Conservation (phyloP, 2,113 vertebrate genomes). For the Mesoclemmys tuberculata region DNA sequence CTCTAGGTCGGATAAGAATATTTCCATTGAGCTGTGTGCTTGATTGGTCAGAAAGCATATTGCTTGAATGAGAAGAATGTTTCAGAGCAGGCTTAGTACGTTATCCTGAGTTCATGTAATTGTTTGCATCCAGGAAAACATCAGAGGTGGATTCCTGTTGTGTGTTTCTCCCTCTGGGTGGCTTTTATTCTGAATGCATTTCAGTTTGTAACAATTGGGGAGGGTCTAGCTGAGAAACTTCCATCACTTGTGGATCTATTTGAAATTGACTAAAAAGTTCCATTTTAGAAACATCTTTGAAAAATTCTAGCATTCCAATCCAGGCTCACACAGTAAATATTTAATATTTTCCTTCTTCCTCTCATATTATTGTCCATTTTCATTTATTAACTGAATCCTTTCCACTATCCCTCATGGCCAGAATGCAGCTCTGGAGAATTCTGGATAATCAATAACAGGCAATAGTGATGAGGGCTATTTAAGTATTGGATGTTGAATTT, state of each 20-base stretch:
- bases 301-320: neutral
- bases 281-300: neutral
- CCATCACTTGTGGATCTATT: neutral
- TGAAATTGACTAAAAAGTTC: neutral
- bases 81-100: neutral
- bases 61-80: neutral
- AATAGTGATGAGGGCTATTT: neutral
- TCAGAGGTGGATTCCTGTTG: neutral
- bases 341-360: constrained; percentile 21
- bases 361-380: neutral
- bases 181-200: neutral
- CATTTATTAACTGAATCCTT: neutral
- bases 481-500: neutral
- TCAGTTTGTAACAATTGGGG: neutral
- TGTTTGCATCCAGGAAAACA: neutral
- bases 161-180: neutral
- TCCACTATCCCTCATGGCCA: neutral
- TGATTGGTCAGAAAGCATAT: rapidly evolving
- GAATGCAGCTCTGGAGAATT: neutral
- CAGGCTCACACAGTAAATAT: neutral
- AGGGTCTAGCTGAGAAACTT: neutral
- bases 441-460: neutral
- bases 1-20: neutral
- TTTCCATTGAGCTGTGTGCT: rapidly evolving
- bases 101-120: neutral